Evolutionary conservation across 2,113 vertebrate genomes (phyloP), one percentile per base, ranked within the genome.

Genomic region (Muntiacus muntjak): DNA sequence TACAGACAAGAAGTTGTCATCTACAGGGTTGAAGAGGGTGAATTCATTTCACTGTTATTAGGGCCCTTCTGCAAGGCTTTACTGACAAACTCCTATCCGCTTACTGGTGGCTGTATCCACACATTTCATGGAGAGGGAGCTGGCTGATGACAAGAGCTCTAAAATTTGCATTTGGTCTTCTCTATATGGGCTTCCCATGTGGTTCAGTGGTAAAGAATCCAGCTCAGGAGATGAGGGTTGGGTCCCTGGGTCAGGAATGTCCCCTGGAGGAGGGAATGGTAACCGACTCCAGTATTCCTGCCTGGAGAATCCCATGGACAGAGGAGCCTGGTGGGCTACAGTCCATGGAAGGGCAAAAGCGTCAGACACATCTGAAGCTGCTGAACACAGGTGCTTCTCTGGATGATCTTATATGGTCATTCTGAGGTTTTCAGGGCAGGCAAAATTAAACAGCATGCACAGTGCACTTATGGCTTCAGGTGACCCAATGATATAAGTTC

Each of bases 1-100:
- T 0, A 0, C 28, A 74, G 50, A 14, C 10, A 36, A 0, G 26
- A 50, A 30, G 0, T 6, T 25, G 25, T 67, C 1, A 1, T 82
- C 13, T 0, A 0, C 28, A 78, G 60, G 1, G 0, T 0, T 9
- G 19, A 28, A 25, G 55, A 33, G 28, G 47, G 58, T 0, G 0
- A 1, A 43, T 57, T 23, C 62, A 3, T 21, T 74, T 43, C 79
- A 45, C 13, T 52, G 0, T 36, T 26, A 16, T 3, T 62, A 40
- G 21, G 82, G 0, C 16, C 2, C 30, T 50, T 95, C 12, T 2
- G 2, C 45, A 33, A 1, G 21, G 33, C 0, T 36, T 86, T 17
- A 9, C 23, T 10, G 3, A 52, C 16, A 25, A 83, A 28, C 6
- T 3, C 25, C 57, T 57, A 13, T 25, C 16, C 5, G 10, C 10